Evolutionary conservation across 2,113 vertebrate species (phyloP), one percentile per base, ranked within the genome.

Genomic region (Psittacus erithacus): DNA sequence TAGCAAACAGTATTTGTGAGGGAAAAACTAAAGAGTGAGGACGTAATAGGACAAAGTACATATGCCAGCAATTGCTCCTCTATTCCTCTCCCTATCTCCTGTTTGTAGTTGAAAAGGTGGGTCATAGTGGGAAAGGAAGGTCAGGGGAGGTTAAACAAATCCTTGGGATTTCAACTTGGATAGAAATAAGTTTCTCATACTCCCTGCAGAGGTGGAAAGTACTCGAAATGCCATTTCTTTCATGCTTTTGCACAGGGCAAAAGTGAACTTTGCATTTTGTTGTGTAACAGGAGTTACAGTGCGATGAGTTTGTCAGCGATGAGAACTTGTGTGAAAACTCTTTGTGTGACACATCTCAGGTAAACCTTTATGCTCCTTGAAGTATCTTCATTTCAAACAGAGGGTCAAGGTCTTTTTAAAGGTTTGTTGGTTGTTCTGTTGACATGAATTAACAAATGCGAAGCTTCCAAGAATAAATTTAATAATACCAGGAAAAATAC

Each of bases 191-290:
- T 60, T 88, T 62, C 57, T 92, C 9, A 6, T 81, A 9, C 79
- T 95, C 64, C 94, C 87, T 68, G 38, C 64, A 53, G 82, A 47
- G 88, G 46, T 12, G 25, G 69, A 71, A 93, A 79, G 73, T 29
- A 28, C 52, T 94, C 35, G 55, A 88, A 92, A 94, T 92, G 76
- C 77, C 50, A 28, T 94, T 92, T 96, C 79, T 84, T 86, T 60
- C 88, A 17, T 81, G 80, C 39, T 78, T 82, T 74, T 0, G 0
- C 90, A 92, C 59, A 62, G 93, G 85, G 60, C 29, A 67, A 92
- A 57, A 23, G 47, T 73, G 76, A 86, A 86, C 90, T 93, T 92
- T 76, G 77, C 49, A 10, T 91, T 92, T 82, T 8, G 9, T 50
- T 85, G 78, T 88, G 71, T 16, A 67, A 55, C 39, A 15, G 39